phyloP scores from a whole-genome alignment of 2,888 invertebrate species.

The Lycia hirtaria region DNA sequence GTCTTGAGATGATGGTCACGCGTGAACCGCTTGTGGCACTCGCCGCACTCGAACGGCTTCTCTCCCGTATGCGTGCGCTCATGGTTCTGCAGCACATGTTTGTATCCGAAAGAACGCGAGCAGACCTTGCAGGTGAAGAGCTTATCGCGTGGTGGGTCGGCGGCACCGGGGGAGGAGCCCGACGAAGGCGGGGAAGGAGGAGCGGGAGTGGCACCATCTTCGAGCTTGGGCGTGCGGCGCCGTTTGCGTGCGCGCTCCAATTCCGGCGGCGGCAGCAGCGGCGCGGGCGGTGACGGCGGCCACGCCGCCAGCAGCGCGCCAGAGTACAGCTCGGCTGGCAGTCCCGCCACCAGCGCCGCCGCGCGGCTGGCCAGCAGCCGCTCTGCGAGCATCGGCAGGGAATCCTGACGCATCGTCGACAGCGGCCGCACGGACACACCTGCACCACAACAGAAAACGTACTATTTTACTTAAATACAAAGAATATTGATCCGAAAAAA shows the following conservation, averaged over 20 bases:
- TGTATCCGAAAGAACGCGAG: constrained; percentile 95
- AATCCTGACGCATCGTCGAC: constrained; percentile 80
- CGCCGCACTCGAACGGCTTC: constrained; percentile 96
- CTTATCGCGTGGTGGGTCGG: constrained; percentile 88
- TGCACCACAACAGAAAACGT: constrained; percentile 41
- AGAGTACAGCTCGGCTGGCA: constrained; percentile 87
- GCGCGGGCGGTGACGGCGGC: constrained; percentile 84
- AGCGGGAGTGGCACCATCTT: constrained; percentile 64
- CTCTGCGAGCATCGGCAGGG: constrained; percentile 80
- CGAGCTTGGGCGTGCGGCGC: constrained; percentile 77
- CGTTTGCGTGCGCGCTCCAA: constrained; percentile 77
- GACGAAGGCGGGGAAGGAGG: constrained; percentile 77
- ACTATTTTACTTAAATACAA: too few species aligned
- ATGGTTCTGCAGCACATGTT: constrained; percentile 97
- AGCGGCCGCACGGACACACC: constrained; percentile 82
- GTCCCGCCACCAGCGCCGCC: constrained; percentile 81
- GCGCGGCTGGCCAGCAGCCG: constrained; percentile 83
- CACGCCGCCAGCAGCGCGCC: constrained; percentile 86
- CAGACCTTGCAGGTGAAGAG: constrained; percentile 95
- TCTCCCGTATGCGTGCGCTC: constrained; percentile 97
- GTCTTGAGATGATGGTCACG: constrained; percentile 97
- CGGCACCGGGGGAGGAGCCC: constrained; percentile 80
- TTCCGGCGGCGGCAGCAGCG: constrained; percentile 80
- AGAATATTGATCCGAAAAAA: too few species aligned
- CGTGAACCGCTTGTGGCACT: constrained; percentile 96